phyloP scores from a whole-genome alignment of 1,140 invertebrate genomes.

The Proctacanthus coquilletti region DNA sequence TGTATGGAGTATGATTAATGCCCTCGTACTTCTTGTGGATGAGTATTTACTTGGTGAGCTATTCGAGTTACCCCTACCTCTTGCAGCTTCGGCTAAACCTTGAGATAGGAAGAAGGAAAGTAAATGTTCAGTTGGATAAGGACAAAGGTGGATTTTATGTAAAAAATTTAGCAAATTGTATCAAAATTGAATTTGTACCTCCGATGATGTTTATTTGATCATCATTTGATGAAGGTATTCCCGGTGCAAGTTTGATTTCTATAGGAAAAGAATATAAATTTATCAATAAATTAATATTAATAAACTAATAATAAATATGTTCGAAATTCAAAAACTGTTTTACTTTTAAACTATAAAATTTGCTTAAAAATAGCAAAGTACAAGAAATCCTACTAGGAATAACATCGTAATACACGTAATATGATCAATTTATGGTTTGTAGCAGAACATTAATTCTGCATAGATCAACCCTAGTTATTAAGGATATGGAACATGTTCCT shows the following conservation, averaged over 20 bases:
- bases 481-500: not conserved
- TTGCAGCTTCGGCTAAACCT: too few species aligned
- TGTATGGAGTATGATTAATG: too few species aligned
- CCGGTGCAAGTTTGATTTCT: slow-evolving; percentile 30
- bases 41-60: too few species aligned
- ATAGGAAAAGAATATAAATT: slow-evolving; percentile 7
- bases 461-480: slow-evolving; percentile 5
- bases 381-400: not conserved
- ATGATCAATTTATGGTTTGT: not conserved
- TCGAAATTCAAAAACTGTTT: not conserved
- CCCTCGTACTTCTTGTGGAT: too few species aligned
- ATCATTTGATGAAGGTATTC: slow-evolving; percentile 23
- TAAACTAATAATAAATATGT: not conserved
- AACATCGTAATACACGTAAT: not conserved
- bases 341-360: not conserved
- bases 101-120: too few species aligned
- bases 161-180: too few species aligned
- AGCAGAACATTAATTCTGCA: too few species aligned
- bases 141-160: too few species aligned
- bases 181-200: too few species aligned
- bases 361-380: not conserved
- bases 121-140: too few species aligned
- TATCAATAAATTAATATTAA: not conserved
- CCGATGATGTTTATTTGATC: slow-evolving; percentile 26
- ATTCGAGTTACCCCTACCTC: too few species aligned